These are phyloP conservation scores for Oceanites oceanicus DNA, from an alignment of 2,113 vertebrate species.

Conservation along the genomic window DNA sequence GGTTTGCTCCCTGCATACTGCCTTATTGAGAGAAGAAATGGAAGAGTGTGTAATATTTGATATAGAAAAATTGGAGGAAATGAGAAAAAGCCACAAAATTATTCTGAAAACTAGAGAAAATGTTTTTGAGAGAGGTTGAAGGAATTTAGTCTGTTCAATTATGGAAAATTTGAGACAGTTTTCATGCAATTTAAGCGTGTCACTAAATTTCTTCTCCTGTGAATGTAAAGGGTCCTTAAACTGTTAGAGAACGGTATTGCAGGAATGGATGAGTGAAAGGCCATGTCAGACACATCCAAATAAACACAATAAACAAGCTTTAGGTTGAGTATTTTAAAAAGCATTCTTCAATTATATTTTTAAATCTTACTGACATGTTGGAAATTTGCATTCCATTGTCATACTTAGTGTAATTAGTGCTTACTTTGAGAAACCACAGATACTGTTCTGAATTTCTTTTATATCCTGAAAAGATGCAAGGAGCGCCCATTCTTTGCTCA, in stretches of 20 bases:
- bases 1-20: neutral
- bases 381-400: neutral
- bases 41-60: neutral
- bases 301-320: neutral
- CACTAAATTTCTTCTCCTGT: neutral
- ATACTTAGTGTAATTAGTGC: neutral
- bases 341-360: neutral
- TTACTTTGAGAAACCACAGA: neutral
- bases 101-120: neutral
- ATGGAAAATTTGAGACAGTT: neutral
- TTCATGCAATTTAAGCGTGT: neutral
- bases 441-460: neutral
- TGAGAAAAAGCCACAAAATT: neutral
- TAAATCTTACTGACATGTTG: neutral
- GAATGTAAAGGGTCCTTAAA: neutral
- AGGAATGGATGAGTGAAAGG: neutral
- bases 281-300: neutral
- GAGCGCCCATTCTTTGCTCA: neutral
- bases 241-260: neutral
- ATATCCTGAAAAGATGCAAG: neutral
- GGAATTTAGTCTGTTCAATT: neutral
- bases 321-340: neutral
- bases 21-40: neutral
- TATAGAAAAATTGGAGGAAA: neutral
- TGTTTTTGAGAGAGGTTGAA: neutral